These are phyloP conservation scores for Rhinolophus sinicus DNA, from an alignment of 2,113 vertebrate genomes.

Conservation along the genomic window DNA sequence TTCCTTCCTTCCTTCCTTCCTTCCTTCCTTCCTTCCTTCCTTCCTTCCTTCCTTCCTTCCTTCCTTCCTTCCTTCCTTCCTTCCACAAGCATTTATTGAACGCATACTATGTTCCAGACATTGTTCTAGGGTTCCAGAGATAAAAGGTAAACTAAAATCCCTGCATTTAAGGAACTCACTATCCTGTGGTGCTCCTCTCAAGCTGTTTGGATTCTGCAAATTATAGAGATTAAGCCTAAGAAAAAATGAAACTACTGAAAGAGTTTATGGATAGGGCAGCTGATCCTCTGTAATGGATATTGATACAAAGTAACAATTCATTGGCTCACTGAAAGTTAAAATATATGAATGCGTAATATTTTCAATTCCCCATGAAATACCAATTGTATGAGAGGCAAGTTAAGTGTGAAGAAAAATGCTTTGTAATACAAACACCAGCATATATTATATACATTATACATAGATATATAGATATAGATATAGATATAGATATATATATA, in stretches of 20 bases:
- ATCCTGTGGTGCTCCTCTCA: neutral
- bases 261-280: neutral
- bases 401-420: neutral
- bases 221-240: neutral
- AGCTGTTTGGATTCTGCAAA: neutral
- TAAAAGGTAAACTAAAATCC: neutral
- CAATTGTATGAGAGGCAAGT: neutral
- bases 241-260: slow-evolving; percentile 41
- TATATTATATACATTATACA: neutral
- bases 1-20: neutral
- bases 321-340: neutral
- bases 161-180: neutral
- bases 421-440: neutral
- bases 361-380: neutral
- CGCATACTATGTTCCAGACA: neutral
- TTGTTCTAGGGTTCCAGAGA: neutral
- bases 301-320: neutral
- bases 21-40: neutral
- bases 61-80: neutral
- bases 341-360: neutral
- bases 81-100: neutral
- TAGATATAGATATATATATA: no score
- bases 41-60: neutral
- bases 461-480: no score
- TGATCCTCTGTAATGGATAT: neutral